Base-by-base conservation (phyloP, 2,113 vertebrate species). In the Megaceryle torquata region DNA sequence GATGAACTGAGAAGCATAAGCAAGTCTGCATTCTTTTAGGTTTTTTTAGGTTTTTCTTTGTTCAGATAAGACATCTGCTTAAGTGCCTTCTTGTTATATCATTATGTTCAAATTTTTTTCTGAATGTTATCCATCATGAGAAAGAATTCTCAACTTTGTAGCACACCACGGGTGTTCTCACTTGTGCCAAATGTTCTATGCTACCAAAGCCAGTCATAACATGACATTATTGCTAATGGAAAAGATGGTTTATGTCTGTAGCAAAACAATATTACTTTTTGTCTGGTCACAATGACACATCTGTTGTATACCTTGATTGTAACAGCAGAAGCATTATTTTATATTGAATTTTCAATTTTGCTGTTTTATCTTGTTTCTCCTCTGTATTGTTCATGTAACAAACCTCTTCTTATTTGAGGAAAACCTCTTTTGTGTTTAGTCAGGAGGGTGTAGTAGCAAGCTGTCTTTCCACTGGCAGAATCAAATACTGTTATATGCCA, bases 141-240 rank as follows among this genome's bases (percentile, higher is more conserved):
- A 80, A 91, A 75, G 74, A 93, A 85, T 91, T 79, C n/a, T 82
- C 86, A 74, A 54, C 41, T 65, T 69, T 11, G 37, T 91, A 72
- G 56, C 41, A 64, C 22, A 89, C 57, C 71, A 48, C 2, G 17
- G 48, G 76, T 93, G 76, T 83, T 76, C 72, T 91, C 22, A 65
- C 68, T 70, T 88, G 50, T 77, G 68, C 46, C 46, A 91, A 93
- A 96, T 41, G 26, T 59, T 67, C 75, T 72, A 9, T 46, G 15
- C 43, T 91, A 84, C 22, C 51, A 82, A 77, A 92, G 41, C 44
- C 35, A 83, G 31, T 39, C 41, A 71, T 74, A 82, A 67, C 29
- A 94, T 96, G 69, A 77, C 67, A 44, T n/a, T 77, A 51, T 95
- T 88, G 93, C 70, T 94, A 65, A 48, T 86, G 46, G 44, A 95